Percentiles rank a stretch among this genome's conserved stretches.
Conservation (phyloP, 2,888 invertebrate species). For the Eristalis tenax region DNA sequence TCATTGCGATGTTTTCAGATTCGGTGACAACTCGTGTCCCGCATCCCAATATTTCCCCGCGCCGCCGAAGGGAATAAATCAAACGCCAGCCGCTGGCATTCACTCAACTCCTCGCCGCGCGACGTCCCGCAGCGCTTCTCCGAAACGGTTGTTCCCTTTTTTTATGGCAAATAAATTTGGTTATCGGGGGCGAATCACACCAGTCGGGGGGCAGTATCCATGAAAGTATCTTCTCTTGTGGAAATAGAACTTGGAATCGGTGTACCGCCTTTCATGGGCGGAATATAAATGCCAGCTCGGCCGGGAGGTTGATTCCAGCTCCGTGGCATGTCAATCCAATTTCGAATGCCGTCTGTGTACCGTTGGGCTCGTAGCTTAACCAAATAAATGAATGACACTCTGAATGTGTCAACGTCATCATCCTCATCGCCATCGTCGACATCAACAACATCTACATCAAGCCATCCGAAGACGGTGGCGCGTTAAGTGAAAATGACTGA, state of each 20-base stretch:
- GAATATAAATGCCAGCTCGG: constrained; percentile 54
- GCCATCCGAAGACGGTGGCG: not conserved
- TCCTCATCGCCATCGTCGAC: constrained; percentile 48
- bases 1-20: constrained; percentile 29
- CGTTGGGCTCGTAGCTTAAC: constrained; percentile 1
- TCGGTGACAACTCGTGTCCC: constrained; percentile 38
- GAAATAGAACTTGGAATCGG: not conserved
- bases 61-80: constrained; percentile 30
- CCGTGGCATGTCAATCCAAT: constrained; percentile 37
- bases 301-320: not conserved
- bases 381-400: constrained; percentile 43
- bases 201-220: constrained; percentile 16
- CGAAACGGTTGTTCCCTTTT: constrained; percentile 16
- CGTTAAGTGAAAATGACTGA: constrained; percentile 32
- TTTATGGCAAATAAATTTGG: constrained; percentile 59
- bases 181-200: constrained; percentile 50
- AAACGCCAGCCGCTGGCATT: constrained; percentile 4
- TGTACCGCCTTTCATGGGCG: constrained; percentile 1
- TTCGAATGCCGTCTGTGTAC: constrained; percentile 40
- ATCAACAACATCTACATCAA: constrained; percentile 22
- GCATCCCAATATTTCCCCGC: constrained; percentile 45
- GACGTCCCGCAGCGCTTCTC: not conserved
- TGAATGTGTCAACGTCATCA: constrained; percentile 51
- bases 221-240: constrained; percentile 24
- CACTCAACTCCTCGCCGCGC: not conserved